These are phyloP conservation scores for Mylabris sibirica DNA, from an alignment of 2,888 invertebrate species.

Conservation along the genomic window DNA sequence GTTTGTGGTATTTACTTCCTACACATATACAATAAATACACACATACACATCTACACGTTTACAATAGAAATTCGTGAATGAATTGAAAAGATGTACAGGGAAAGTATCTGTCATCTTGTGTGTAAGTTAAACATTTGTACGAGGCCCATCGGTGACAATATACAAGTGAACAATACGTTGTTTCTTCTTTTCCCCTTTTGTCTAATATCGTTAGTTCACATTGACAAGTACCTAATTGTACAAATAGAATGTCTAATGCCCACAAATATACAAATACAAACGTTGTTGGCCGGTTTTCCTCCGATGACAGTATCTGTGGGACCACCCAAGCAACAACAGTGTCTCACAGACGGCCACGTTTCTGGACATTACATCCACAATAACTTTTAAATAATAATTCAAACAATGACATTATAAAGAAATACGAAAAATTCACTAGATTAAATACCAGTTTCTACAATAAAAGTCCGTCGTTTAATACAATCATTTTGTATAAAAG, in stretches of 20 bases:
- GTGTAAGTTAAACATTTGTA: slow-evolving; percentile 3
- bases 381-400: slow-evolving; percentile 1
- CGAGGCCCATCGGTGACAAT: background rate
- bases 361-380: slow-evolving; percentile 8
- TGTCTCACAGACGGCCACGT: slow-evolving; percentile 13
- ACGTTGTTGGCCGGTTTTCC: slow-evolving; percentile 9
- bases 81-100: slow-evolving; percentile 12
- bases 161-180: background rate
- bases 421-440: background rate
- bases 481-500: background rate
- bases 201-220: slow-evolving; percentile 12
- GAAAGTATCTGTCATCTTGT: slow-evolving; percentile 9
- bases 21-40: slow-evolving; percentile 5
- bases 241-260: slow-evolving; percentile 16
- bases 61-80: slow-evolving; percentile 15
- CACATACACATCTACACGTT: background rate
- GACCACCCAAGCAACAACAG: slow-evolving; percentile 16
- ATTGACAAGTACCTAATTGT: slow-evolving; percentile 15
- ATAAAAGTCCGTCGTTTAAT: background rate
- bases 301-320: slow-evolving; percentile 15
- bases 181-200: background rate
- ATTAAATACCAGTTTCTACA: background rate
- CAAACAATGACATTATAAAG: background rate
- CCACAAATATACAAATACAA: slow-evolving; percentile 2
- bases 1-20: background rate